These are phyloP conservation scores for Pandemis cinnamomeana DNA, from an alignment of 2,888 invertebrate genomes.

Conservation along the genomic window DNA sequence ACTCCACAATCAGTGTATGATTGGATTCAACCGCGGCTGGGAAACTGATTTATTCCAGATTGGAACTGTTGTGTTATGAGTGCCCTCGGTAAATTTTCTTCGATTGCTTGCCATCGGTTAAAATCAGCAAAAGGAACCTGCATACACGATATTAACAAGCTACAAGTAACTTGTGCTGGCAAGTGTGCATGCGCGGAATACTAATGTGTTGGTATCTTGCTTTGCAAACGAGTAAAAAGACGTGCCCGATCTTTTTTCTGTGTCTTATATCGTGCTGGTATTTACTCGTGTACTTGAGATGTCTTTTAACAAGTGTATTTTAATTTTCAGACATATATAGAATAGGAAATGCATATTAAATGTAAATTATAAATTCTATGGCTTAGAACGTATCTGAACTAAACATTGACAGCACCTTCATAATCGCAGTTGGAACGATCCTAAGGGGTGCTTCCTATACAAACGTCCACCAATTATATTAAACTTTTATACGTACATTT, in stretches of 20 bases:
- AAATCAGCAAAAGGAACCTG: neutral
- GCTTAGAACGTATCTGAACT: too few species aligned
- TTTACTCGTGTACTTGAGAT: neutral
- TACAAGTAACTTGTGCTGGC: conserved; percentile 26
- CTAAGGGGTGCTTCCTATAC: too few species aligned
- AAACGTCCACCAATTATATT: too few species aligned
- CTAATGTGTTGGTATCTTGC: conserved; percentile 22
- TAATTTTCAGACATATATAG: too few species aligned
- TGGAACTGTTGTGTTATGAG: conserved; percentile 48
- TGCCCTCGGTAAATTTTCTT: conserved; percentile 35
- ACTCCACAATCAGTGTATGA: conserved; percentile 46
- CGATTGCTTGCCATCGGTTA: conserved; percentile 3
- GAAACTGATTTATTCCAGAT: conserved; percentile 54
- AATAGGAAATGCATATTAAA: too few species aligned
- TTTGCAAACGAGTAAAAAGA: conserved; percentile 19
- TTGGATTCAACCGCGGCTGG: conserved; percentile 47
- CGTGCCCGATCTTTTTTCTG: neutral
- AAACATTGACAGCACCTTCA: too few species aligned
- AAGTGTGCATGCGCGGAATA: conserved; percentile 26
- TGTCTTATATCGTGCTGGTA: neutral
- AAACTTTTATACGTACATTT: too few species aligned
- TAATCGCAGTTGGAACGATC: too few species aligned
- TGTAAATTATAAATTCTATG: too few species aligned
- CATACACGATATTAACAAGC: conserved; percentile 26
- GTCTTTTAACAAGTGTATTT: neutral